Evolutionary conservation across 2,797 vertebrate genomes (phyloP).

Genomic region (Uromys caudimaculatus): DNA sequence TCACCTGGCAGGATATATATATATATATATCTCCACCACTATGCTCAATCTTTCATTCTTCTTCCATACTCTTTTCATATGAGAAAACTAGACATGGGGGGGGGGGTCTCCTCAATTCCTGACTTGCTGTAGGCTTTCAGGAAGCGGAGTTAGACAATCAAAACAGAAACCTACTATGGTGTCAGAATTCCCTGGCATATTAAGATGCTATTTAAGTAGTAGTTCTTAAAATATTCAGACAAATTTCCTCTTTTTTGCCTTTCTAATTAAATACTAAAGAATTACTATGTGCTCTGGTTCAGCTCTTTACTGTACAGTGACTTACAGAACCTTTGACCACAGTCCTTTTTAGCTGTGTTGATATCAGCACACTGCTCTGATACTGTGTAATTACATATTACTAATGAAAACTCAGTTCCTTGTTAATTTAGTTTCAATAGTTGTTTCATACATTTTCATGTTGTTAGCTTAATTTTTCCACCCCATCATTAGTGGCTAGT

Average conservation of each 20-base stretch:
- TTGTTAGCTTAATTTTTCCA: conserved; percentile 29
- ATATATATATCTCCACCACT: no score
- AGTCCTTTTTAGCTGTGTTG: not conserved
- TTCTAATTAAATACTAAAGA: conserved; percentile 28
- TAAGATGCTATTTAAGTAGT: not conserved
- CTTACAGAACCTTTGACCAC: not conserved
- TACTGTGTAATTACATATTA: not conserved
- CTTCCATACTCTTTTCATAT: not conserved
- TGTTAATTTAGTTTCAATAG: conserved; percentile 16
- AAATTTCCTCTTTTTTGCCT: not conserved
- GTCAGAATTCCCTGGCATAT: not conserved
- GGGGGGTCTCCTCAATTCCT: not conserved
- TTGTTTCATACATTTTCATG: conserved; percentile 34
- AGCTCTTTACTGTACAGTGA: not conserved
- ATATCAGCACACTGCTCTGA: not conserved
- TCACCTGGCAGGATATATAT: fast-evolving
- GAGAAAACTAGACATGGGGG: not conserved
- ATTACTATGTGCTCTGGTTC: not conserved
- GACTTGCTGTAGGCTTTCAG: not conserved
- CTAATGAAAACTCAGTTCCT: conserved; percentile 23
- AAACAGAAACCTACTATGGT: not conserved
- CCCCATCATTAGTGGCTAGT: not conserved
- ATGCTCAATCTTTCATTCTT: not conserved
- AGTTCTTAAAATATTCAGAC: conserved; percentile 14
- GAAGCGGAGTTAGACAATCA: not conserved